Base-by-base conservation (phyloP, 1,140 invertebrate species). In the Brachionus paranguensis region DNA sequence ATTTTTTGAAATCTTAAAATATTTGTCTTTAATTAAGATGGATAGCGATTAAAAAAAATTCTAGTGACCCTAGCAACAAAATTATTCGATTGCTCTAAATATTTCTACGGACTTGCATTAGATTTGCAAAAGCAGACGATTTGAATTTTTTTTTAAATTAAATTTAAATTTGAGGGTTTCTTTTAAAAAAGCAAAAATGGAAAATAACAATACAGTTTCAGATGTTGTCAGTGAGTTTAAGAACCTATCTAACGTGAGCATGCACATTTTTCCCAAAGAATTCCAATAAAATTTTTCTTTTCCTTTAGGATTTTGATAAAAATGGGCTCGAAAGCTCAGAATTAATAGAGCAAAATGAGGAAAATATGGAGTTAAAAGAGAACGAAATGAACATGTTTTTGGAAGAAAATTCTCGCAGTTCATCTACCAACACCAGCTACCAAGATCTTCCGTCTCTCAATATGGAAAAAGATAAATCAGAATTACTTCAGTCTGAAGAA, bases 61-160 rank as follows among this genome's bases (percentile, higher is more conserved):
- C 53, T 60, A 76, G 20, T 76, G 72, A 76, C 72, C 72, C 72
- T 76, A 76, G 72, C 72, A 76, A 76, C 72, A 47, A 76, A 76
- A 37, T 76, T 76, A 72, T 76, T 50, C 45, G 27, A 50, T 76
- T 27, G 72, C 20, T 76, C 41, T 50, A 72, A 72, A 72, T 72
- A 72, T 72, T 72, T 72, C 37, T 37, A 72, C 43, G 43, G n/a
- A 20, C 43, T 41, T 17, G 41, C 37, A 72, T 37, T 72, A 72
- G 17, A 72, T 2, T 41, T 20, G 3, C n/a, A n/a, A 33, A 17
- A 72, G 33, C 37, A 72, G 33, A 41, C 68, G n/a, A 72, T 20
- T 41, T 72, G 14, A 41, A 20, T 41, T 41, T 41, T 72, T 41
- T 43, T 43, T 72, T 43, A 20, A 43, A 29, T 33, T 12, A 72